Base-by-base conservation (phyloP, 2,113 vertebrate genomes). In the Hirundichthys speculiger region DNA sequence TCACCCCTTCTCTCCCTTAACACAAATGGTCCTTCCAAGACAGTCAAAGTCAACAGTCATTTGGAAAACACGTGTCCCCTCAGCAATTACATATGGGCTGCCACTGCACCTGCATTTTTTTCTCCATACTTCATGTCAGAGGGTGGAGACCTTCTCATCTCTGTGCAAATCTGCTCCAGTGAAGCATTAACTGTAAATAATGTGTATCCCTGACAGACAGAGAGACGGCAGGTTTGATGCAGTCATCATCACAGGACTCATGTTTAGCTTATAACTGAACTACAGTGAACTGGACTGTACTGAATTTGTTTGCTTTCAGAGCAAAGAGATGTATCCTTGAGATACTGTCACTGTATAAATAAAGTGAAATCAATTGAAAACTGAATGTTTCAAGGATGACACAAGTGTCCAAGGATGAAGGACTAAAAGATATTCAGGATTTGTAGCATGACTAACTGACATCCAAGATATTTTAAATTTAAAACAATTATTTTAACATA, bases 181-280 rank as follows among this genome's bases (percentile, higher is more conserved):
- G 51, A 82, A 74, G 75, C 77, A 69, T 86, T 64, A 77, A 71
- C 46, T 85, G 85, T 86, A 82, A 85, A 19, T 45, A 19, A 45
- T 45, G 41, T 19, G 43, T 45, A 19, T 3, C 43, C 18, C 1
- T 19, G n/a, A 73, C 68, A 73, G 45, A 67, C 43, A 75, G 61
- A 70, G 63, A 75, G 68, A 69, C 3, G 34, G 55, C 69, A 69
- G 57, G 73, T 77, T 71, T 54, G 25, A 69, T 39, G 47, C 19
- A 67, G 66, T 75, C 63, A 79, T n/a, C 41, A 25, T 45, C 27
- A 58, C 13, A 55, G 24, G n/a, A 22, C 47, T 60, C 47, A 52
- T 45, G 43, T 34, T 34, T 34, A 34, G 30, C 30, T 34, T 10
- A 34, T 34, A 34, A 34, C 30, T 34, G 30, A 34, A 34, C 6